Evolutionary conservation across 2,888 invertebrate species (phyloP).

Genomic region (Scaptomyza cyrtandrae): DNA sequence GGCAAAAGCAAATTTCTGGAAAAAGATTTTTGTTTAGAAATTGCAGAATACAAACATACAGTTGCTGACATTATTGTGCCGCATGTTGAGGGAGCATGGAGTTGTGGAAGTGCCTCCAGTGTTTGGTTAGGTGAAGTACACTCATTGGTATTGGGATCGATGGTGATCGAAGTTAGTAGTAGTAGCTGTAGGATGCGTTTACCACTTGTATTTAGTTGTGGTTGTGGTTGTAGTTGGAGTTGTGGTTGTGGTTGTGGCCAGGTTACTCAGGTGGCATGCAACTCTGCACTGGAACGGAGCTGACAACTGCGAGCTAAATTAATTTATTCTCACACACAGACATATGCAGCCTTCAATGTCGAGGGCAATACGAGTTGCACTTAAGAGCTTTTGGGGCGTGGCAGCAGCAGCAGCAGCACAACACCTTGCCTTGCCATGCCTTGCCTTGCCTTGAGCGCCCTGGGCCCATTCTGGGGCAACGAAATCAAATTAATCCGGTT

Average conservation of each 20-base stretch:
- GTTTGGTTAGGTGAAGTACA: slow-evolving; percentile 35
- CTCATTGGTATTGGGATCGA: slow-evolving; percentile 28
- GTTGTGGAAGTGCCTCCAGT: slow-evolving; percentile 30
- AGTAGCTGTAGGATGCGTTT: slow-evolving; percentile 37
- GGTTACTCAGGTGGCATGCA: slow-evolving; percentile 32
- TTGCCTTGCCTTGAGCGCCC: slow-evolving; percentile 12
- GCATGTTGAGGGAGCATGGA: neutral
- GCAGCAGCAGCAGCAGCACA: slow-evolving; percentile 32
- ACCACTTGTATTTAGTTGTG: slow-evolving; percentile 24
- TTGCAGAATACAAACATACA: no score
- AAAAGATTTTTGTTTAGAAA: no score
- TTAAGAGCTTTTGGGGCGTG: slow-evolving; percentile 44
- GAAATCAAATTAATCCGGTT: slow-evolving; percentile 83
- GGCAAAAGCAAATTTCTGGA: no score
- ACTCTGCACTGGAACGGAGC: slow-evolving; percentile 7
- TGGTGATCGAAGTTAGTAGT: slow-evolving; percentile 23
- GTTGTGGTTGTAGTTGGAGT: neutral
- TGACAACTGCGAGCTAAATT: slow-evolving; percentile 66
- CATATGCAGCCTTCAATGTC: slow-evolving; percentile 14
- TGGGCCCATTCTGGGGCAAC: slow-evolving; percentile 37
- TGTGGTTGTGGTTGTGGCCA: neutral
- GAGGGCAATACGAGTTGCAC: slow-evolving; percentile 49
- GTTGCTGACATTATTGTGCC: neutral
- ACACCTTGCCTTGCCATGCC: slow-evolving; percentile 24
- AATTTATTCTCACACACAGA: slow-evolving; percentile 48